These are phyloP conservation scores for Taenaris catops DNA, from an alignment of 2,888 invertebrate genomes.

Conservation along the genomic window DNA sequence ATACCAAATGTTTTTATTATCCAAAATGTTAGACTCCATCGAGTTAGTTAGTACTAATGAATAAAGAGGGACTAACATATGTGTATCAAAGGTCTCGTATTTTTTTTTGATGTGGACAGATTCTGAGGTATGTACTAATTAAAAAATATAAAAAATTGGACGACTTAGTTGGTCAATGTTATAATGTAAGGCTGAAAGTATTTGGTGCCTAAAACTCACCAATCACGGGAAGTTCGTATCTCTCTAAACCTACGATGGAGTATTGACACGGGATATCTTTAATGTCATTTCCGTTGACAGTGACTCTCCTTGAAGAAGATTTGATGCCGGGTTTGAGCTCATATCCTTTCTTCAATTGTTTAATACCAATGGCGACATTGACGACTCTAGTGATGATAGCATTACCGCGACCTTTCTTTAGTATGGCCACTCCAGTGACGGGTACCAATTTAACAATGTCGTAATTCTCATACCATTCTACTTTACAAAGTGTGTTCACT, in stretches of 20 bases:
- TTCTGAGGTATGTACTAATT: too few species aligned
- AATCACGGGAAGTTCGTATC: conserved; percentile 84
- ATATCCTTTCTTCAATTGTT: conserved; percentile 76
- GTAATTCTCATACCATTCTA: conserved; percentile 84
- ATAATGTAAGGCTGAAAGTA: too few species aligned
- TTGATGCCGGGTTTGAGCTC: conserved; percentile 83
- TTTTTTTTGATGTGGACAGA: too few species aligned
- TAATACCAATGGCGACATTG: conserved; percentile 79
- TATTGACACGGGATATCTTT: conserved; percentile 84
- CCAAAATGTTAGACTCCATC: too few species aligned
- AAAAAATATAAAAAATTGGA: too few species aligned
- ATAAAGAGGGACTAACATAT: too few species aligned
- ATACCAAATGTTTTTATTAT: too few species aligned
- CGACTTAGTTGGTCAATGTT: too few species aligned
- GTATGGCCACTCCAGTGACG: conserved; percentile 79
- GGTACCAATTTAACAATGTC: conserved; percentile 80
- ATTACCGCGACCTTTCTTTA: conserved; percentile 70
- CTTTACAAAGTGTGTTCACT: conserved; percentile 82
- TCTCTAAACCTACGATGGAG: conserved; percentile 82
- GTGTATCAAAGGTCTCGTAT: too few species aligned
- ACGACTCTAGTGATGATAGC: conserved; percentile 77
- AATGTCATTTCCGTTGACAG: conserved; percentile 81
- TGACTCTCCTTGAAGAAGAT: conserved; percentile 81
- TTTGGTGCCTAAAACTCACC: conserved; percentile 81
- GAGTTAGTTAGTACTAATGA: too few species aligned